A percentile compares a stretch with the other conserved stretches of the same genome.
Conservation (phyloP, 1,140 invertebrate genomes). For the Protaetia brevitarsis region DNA sequence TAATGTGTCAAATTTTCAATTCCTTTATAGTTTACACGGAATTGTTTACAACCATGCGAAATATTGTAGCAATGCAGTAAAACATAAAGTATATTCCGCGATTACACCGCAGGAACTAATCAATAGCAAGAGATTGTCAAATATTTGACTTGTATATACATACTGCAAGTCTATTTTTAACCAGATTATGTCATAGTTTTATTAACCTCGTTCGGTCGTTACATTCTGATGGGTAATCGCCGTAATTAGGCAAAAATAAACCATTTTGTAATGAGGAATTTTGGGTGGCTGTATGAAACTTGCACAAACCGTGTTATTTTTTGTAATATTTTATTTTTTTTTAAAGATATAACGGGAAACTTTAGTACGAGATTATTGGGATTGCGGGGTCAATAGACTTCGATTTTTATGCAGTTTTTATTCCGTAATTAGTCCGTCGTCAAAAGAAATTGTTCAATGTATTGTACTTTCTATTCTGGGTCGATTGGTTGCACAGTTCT, state of each 20-base stretch:
- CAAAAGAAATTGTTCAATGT: too few relatives aligned
- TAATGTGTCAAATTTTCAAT: too few relatives aligned
- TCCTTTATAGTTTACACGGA: too few relatives aligned
- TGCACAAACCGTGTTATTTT: not conserved
- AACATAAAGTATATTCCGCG: not conserved
- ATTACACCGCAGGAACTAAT: not conserved
- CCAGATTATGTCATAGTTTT: not conserved
- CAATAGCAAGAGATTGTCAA: not conserved
- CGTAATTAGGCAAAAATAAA: not conserved
- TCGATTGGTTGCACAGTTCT: too few relatives aligned
- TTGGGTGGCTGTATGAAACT: not conserved
- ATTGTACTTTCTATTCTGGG: too few relatives aligned
- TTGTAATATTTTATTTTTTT: not conserved
- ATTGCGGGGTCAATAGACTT: too few relatives aligned
- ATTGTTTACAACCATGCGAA: too few relatives aligned
- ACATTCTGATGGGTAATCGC: not conserved
- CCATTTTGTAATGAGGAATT: not conserved
- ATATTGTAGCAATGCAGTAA: not conserved
- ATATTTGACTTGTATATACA: not conserved
- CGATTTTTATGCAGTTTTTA: too few relatives aligned
- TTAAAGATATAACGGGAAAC: too few relatives aligned
- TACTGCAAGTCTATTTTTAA: not conserved
- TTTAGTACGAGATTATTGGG: too few relatives aligned
- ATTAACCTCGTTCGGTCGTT: conserved; percentile 12
- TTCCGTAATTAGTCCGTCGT: too few relatives aligned